Conservation (phyloP, 2,888 invertebrate genomes). For the Zygaena filipendulae region DNA sequence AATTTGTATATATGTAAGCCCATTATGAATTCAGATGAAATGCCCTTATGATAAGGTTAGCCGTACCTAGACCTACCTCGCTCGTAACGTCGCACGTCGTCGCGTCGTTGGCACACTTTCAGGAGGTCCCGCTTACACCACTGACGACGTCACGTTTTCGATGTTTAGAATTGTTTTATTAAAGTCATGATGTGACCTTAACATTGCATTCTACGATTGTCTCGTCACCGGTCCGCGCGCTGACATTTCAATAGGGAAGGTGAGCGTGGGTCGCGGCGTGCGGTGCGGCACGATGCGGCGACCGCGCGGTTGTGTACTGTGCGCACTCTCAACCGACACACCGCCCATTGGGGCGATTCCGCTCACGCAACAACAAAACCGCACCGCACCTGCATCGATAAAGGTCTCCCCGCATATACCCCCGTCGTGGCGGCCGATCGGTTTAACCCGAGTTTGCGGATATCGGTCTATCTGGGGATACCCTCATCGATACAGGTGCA, state of each 20-base stretch:
- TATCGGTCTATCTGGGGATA: too few species aligned
- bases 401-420: slow-evolving; percentile 1
- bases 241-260: slow-evolving; percentile 67
- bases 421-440: too few species aligned
- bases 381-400: too few species aligned
- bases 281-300: slow-evolving; percentile 44
- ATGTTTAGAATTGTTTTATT: slow-evolving; percentile 64
- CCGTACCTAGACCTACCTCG: too few species aligned
- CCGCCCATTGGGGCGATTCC: slow-evolving; percentile 15
- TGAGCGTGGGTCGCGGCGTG: slow-evolving; percentile 59
- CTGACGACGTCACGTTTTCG: slow-evolving; percentile 58
- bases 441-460: too few species aligned
- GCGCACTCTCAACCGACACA: slow-evolving; percentile 18
- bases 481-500: too few species aligned
- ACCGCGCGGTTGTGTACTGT: slow-evolving; percentile 3
- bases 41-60: too few species aligned
- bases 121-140: slow-evolving; percentile 43
- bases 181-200: slow-evolving; percentile 67
- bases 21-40: too few species aligned
- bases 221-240: slow-evolving; percentile 59
- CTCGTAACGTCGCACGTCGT: slow-evolving; percentile 38
- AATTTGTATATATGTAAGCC: too few species aligned
- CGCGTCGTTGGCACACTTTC: slow-evolving; percentile 58
- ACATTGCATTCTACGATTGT: slow-evolving; percentile 67
- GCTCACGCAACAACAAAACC: too few species aligned